Conservation (phyloP, 2,888 invertebrate genomes). For the Chesias legatella region DNA sequence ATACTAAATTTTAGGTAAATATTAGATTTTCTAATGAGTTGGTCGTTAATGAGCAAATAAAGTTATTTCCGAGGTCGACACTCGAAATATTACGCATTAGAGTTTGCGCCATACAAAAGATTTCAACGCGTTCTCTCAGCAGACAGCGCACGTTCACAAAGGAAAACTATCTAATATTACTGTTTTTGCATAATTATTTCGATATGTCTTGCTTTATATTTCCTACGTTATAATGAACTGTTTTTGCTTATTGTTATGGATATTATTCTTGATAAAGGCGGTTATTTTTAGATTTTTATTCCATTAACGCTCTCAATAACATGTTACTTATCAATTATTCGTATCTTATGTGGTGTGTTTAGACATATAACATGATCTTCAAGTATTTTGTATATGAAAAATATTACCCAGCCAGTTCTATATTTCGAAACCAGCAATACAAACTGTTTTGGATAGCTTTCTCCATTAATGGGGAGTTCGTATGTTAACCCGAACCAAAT, state of each 20-base stretch:
- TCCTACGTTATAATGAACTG: slow-evolving; percentile 11
- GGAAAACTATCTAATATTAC: slow-evolving; percentile 5
- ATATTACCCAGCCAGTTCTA: too few relatives aligned
- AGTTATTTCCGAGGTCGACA: slow-evolving; percentile 10
- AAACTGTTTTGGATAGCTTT: too few relatives aligned
- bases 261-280: background rate
- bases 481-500: too few relatives aligned
- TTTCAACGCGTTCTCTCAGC: slow-evolving; percentile 52
- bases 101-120: slow-evolving; percentile 51
- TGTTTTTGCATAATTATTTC: slow-evolving; percentile 16
- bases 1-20: slow-evolving; percentile 6
- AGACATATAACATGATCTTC: too few relatives aligned
- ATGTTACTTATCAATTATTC: too few relatives aligned
- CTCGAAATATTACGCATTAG: slow-evolving; percentile 2
- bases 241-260: slow-evolving; percentile 5
- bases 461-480: too few relatives aligned
- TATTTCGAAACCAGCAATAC: too few relatives aligned
- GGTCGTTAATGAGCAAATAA: slow-evolving; percentile 8
- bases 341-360: too few relatives aligned
- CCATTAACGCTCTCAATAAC: too few relatives aligned
- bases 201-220: slow-evolving; percentile 13
- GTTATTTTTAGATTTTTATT: background rate
- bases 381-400: too few relatives aligned
- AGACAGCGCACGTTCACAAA: slow-evolving; percentile 18
- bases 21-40: slow-evolving; percentile 3